Conservation (phyloP, 1,140 invertebrate genomes). For the Brachionus rubens region DNA sequence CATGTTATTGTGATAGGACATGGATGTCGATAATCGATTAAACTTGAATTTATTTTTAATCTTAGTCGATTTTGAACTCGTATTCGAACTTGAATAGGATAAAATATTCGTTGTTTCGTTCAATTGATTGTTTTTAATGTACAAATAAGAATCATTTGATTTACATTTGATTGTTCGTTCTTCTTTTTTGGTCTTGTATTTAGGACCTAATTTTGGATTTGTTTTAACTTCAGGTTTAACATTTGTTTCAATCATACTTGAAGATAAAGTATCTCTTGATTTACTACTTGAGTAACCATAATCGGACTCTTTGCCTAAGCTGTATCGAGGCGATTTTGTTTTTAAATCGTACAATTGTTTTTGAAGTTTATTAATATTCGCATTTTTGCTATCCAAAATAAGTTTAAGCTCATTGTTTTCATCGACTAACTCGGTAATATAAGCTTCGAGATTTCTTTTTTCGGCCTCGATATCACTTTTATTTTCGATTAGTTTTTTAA, state of each 20-base stretch:
- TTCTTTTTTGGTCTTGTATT: constrained; percentile 36
- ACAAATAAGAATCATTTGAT: constrained; percentile 45
- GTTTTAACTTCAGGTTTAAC: background rate
- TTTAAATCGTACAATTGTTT: constrained; percentile 22
- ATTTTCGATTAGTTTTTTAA: constrained; percentile 37
- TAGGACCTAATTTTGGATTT: background rate
- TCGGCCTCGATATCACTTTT: constrained; percentile 26
- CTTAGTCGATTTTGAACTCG: constrained; percentile 7
- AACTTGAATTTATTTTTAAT: constrained; percentile 17
- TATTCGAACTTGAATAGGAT: background rate
- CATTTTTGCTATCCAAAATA: constrained; percentile 8
- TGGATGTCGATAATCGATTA: background rate
- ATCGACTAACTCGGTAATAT: background rate
- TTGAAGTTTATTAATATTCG: constrained; percentile 2
- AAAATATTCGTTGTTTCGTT: background rate
- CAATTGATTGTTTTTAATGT: constrained; percentile 40
- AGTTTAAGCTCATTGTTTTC: constrained; percentile 39
- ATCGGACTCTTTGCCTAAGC: constrained; percentile 31
- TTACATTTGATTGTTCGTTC: constrained; percentile 36
- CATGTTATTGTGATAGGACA: background rate
- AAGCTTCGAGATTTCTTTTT: background rate
- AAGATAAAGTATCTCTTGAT: constrained; percentile 36
- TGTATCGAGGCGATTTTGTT: constrained; percentile 17
- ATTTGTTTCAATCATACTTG: constrained; percentile 27
- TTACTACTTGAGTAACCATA: constrained; percentile 37